Base-by-base conservation (phyloP, 2,888 invertebrate genomes). In the Pecten maximus region DNA sequence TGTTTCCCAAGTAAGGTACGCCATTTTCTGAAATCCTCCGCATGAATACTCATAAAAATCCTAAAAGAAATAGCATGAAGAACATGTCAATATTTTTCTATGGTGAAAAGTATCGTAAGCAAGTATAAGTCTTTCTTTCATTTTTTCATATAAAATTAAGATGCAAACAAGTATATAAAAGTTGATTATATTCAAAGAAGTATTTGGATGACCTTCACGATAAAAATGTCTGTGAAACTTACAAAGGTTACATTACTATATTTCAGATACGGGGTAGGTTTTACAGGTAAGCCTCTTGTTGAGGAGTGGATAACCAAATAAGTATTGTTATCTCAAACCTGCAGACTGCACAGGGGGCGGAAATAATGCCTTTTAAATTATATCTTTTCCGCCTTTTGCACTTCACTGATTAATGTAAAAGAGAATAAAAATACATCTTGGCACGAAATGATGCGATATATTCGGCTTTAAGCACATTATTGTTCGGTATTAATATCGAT, bases 41-140 rank as follows among this genome's bases (percentile, higher is more conserved):
- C 95, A 95, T 0, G 95, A 94, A 92, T 93, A 95, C 39, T 93
- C 92, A 91, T 95, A 95, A 91, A 95, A 95, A 89, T 95, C 93
- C 95, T 95, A 93, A 40, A 89, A 92, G 87, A 19, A 87, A 89
- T 16, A 90, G 35, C 40, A 74, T n/a, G n/a, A n/a, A n/a, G n/a
- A n/a, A n/a, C n/a, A n/a, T n/a, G n/a, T n/a, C n/a, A n/a, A n/a
- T n/a, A n/a, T n/a, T n/a, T n/a, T n/a, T n/a, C n/a, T n/a, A n/a
- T n/a, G n/a, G n/a, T n/a, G n/a, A n/a, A n/a, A n/a, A n/a, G n/a
- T n/a, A n/a, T n/a, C n/a, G n/a, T n/a, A n/a, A n/a, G n/a, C n/a
- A n/a, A n/a, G n/a, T n/a, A n/a, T n/a, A n/a, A n/a, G n/a, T n/a
- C n/a, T n/a, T n/a, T n/a, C n/a, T n/a, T n/a, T n/a, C n/a, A n/a